Conservation (phyloP, 2,113 vertebrate genomes). For the Lathamus discolor region DNA sequence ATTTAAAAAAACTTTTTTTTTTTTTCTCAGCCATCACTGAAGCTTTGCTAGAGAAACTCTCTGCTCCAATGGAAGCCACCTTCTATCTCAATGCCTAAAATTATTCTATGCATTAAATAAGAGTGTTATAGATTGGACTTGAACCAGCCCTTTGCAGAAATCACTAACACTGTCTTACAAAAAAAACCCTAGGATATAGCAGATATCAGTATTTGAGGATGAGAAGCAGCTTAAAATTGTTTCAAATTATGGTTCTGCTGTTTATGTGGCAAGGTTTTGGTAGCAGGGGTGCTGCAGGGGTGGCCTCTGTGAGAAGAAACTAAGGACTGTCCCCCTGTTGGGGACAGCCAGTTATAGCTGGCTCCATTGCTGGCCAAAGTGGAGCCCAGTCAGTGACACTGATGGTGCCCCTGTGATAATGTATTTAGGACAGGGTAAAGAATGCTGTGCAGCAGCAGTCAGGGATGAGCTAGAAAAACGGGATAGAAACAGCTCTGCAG, state of each 20-base stretch:
- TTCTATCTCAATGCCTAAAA: background rate
- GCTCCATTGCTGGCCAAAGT: background rate
- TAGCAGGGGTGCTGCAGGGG: background rate
- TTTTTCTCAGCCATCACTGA: background rate
- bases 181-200: background rate
- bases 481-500: background rate
- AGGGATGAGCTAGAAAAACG: background rate
- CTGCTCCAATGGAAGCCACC: background rate
- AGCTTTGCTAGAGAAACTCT: background rate
- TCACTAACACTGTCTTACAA: background rate
- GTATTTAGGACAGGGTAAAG: background rate
- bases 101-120: background rate
- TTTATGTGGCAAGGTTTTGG: background rate
- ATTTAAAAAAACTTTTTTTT: background rate
- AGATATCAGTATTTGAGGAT: background rate
- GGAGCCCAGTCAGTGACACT: accelerated
- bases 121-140: background rate
- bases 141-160: background rate
- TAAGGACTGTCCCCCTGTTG: accelerated
- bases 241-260: background rate
- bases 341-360: background rate
- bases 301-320: background rate
- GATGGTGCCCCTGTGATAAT: background rate
- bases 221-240: background rate
- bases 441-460: background rate